A percentile compares a stretch with the other conserved stretches of the same genome.
Evolutionary conservation across 1,140 invertebrate species (phyloP).

Genomic region (Caenorhabditis tropicalis): DNA sequence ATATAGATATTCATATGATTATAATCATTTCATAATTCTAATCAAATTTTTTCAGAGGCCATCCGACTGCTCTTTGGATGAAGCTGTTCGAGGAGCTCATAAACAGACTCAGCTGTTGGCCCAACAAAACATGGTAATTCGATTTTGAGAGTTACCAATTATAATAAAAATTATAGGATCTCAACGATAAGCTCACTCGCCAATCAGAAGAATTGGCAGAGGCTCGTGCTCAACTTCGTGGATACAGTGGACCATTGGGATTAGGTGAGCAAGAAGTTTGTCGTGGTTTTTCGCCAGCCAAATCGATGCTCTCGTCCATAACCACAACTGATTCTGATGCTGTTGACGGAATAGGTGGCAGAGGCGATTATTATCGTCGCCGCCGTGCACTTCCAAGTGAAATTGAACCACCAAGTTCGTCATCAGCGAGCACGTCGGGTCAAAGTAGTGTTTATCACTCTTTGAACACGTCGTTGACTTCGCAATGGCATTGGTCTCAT

Average conservation of each 20-base stretch:
- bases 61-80: slow-evolving; percentile 30
- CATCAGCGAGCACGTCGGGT: background rate
- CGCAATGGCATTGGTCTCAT: slow-evolving; percentile 13
- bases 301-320: slow-evolving; percentile 22
- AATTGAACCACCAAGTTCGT: background rate
- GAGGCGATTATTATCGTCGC: background rate
- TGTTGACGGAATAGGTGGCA: background rate
- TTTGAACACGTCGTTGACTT: slow-evolving; percentile 9
- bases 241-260: slow-evolving; percentile 56
- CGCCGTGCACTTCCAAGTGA: background rate
- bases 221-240: slow-evolving; percentile 63
- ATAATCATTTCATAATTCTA: background rate
- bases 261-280: slow-evolving; percentile 37
- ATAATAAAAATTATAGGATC: slow-evolving; percentile 50
- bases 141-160: background rate
- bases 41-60: slow-evolving; percentile 33
- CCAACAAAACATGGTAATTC: slow-evolving; percentile 46
- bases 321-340: background rate
- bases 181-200: slow-evolving; percentile 64
- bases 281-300: slow-evolving; percentile 15
- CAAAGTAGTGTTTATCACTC: slow-evolving; percentile 21
- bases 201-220: slow-evolving; percentile 64
- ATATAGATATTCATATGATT: background rate
- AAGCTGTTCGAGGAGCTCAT: slow-evolving; percentile 39
- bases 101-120: slow-evolving; percentile 36